Evolutionary conservation across 2,797 vertebrate genomes (phyloP).

Genomic region (Pipistrellus pygmaeus): DNA sequence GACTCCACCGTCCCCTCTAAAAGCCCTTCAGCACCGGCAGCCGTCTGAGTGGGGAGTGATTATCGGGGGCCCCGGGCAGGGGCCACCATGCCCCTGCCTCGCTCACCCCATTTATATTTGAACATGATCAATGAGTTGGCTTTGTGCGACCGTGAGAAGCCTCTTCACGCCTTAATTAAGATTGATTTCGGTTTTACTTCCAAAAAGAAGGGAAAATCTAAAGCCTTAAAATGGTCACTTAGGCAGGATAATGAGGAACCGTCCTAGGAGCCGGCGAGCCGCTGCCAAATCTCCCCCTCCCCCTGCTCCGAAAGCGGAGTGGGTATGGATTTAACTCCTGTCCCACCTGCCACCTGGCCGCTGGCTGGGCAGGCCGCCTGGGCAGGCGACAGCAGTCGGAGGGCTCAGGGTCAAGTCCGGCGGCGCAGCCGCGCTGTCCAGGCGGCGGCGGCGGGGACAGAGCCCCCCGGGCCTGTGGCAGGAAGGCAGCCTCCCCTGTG

Average conservation of each 20-base stretch:
- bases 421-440: accelerated
- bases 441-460: accelerated
- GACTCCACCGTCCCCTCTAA: constrained; percentile 52
- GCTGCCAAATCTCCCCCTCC: neutral
- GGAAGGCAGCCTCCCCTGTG: accelerated
- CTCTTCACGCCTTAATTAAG: constrained; percentile 79
- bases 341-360: neutral
- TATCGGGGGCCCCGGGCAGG: neutral
- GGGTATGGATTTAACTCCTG: neutral
- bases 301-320: accelerated
- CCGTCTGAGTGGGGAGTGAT: neutral
- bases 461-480: neutral
- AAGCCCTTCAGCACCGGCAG: constrained; percentile 45
- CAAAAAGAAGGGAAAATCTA: neutral
- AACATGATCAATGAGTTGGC: constrained; percentile 63
- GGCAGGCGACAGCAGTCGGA: accelerated
- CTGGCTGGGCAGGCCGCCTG: neutral
- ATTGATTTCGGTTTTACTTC: constrained; percentile 75
- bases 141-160: constrained; percentile 64
- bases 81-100: neutral
- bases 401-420: neutral
- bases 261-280: neutral
- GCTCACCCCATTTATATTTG: constrained; percentile 66
- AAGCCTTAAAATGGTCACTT: constrained; percentile 64
- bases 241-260: constrained; percentile 67